phyloP scores from a whole-genome alignment of 1,140 invertebrate genomes.

The Eciton burchellii region DNA sequence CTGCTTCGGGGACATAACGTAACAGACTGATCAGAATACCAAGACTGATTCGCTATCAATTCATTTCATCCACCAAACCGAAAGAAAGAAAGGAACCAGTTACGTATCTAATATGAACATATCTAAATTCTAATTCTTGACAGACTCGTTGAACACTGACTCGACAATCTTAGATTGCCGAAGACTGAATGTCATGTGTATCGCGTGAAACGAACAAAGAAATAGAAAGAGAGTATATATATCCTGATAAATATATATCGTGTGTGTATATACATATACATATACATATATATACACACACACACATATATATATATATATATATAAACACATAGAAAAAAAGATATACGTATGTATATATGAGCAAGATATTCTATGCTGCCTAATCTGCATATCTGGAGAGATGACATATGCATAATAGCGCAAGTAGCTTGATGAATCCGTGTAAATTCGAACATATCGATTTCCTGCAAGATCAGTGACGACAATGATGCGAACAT shows the following conservation, averaged over 20 bases:
- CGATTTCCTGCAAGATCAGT: constrained; percentile 4
- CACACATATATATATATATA: neutral
- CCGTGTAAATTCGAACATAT: neutral
- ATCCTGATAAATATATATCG: neutral
- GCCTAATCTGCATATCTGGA: constrained; percentile 2
- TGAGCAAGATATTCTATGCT: neutral
- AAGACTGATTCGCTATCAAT: constrained; percentile 19
- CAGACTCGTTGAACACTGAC: neutral
- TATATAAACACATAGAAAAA: neutral
- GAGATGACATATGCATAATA: neutral
- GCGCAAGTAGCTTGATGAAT: neutral
- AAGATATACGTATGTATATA: neutral
- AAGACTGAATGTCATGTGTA: neutral
- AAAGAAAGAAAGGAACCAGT: neutral
- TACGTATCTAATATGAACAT: constrained; percentile 15
- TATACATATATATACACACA: neutral
- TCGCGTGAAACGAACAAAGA: no score
- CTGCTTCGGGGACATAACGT: neutral
- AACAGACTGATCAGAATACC: neutral
- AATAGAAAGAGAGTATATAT: no score
- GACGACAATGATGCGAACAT: neutral
- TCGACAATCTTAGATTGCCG: neutral
- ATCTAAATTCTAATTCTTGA: constrained; percentile 1
- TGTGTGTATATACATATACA: neutral
- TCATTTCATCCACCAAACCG: neutral